Evolutionary conservation across 2,888 invertebrate genomes (phyloP).

Genomic region (Agrotis puta): DNA sequence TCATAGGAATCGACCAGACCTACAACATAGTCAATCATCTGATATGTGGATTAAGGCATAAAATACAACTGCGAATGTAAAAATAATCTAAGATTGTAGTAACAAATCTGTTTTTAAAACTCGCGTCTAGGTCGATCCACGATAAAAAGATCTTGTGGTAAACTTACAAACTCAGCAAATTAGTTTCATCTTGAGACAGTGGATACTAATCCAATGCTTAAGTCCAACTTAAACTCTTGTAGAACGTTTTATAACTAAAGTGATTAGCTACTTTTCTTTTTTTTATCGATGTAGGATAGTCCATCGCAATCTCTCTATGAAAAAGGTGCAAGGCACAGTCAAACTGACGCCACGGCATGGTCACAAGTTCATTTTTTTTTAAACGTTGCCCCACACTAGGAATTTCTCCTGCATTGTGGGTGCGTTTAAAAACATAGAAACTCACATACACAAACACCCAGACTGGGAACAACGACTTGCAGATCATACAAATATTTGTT

Average conservation of each 20-base stretch:
- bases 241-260: background rate
- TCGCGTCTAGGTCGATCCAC: background rate
- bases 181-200: slow-evolving; percentile 6
- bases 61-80: background rate
- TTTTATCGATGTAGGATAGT: background rate
- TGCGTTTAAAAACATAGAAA: too few relatives aligned
- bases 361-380: too few relatives aligned
- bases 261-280: background rate
- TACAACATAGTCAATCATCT: too few relatives aligned
- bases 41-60: too few relatives aligned
- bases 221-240: background rate
- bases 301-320: background rate
- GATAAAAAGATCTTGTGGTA: background rate
- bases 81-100: background rate
- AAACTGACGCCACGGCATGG: too few relatives aligned
- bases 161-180: slow-evolving; percentile 8
- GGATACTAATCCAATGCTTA: background rate
- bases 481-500: too few relatives aligned
- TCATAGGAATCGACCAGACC: too few relatives aligned
- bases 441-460: too few relatives aligned
- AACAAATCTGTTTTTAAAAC: slow-evolving; percentile 6
- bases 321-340: background rate
- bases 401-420: too few relatives aligned
- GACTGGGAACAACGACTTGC: too few relatives aligned
- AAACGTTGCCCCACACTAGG: too few relatives aligned